Evolutionary conservation across 1,140 invertebrate species (phyloP).

Genomic region (Onthophagus taurus): DNA sequence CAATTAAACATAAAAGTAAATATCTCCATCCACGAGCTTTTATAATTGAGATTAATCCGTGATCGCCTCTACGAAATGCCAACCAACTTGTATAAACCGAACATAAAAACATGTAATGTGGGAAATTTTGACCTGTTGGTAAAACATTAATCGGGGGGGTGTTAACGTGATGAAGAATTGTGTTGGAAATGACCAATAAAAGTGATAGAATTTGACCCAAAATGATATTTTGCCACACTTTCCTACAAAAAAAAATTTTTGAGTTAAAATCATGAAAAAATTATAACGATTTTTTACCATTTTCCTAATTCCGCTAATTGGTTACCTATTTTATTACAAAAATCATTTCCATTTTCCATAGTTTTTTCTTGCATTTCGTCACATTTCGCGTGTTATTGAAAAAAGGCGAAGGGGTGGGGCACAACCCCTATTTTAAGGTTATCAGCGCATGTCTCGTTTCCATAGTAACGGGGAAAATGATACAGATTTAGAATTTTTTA

Average conservation of each 20-base stretch:
- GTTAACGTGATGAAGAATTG: constrained; percentile 65
- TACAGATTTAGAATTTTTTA: too few relatives aligned
- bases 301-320: constrained; percentile 56
- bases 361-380: constrained; percentile 12
- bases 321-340: constrained; percentile 55
- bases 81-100: constrained; percentile 66
- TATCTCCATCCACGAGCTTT: constrained; percentile 63
- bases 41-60: constrained; percentile 55
- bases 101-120: constrained; percentile 70
- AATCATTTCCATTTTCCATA: constrained; percentile 37
- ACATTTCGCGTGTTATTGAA: background rate
- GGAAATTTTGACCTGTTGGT: constrained; percentile 69
- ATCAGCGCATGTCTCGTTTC: constrained; percentile 16
- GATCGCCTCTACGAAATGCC: constrained; percentile 55
- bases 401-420: constrained; percentile 27
- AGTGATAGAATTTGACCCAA: constrained; percentile 68
- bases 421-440: constrained; percentile 21
- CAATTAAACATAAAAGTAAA: constrained; percentile 61
- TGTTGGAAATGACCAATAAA: constrained; percentile 63
- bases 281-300: constrained; percentile 40
- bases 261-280: constrained; percentile 6
- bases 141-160: constrained; percentile 59
- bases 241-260: constrained; percentile 41
- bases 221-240: constrained; percentile 64
- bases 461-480: constrained; percentile 5